Base-by-base conservation (phyloP, 1,140 invertebrate genomes). In the Episyrphus balteatus region DNA sequence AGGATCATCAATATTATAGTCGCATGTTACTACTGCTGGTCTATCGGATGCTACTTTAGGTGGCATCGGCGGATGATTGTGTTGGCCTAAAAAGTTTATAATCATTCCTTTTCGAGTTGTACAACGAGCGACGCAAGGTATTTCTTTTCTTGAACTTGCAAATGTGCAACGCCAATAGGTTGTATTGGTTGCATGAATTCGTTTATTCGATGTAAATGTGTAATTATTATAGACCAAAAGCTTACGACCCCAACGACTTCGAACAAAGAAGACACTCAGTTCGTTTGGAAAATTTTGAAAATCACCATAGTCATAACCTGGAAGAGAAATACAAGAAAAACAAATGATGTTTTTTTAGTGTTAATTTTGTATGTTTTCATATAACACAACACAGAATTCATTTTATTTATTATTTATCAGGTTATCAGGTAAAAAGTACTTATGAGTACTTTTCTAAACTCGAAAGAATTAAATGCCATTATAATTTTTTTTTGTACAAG, bases 1-100 rank as follows among this genome's bases (percentile, higher is more conserved):
- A 12, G 42, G 42, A 43, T 43, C 42, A 26, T 43, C 21, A 43
- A 43, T 43, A 31, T 32, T 13, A 13, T 43, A 43, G 18, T 43
- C 39, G 14, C 12, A 12, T 7, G 9, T 26, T 26, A n/a, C 13
- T 5, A 30, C 21, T 31, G 11, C 6, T 31, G n/a, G 26, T 12
- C 17, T 31, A 26, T 43, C 17, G 26, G 21, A 5, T 26, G 21
- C 21, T 26, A 26, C 10, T 41, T 41, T 41, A 5, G 12, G 13
- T 41, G n/a, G 13, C 5, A 14, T 30, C 6, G 42, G 42, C 21
- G 42, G 42, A 32, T 43, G 42, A 43, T 43, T 43, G 31, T 43
- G 42, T n/a, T 3, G 5, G 9, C 42, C 42, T 32, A 30, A 31
- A 32, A n/a, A 43, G 12, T 17, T 43, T n/a, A 43, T 32, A 5